Base-by-base conservation (phyloP, 2,113 vertebrate genomes). In the Semnornis frantzii region DNA sequence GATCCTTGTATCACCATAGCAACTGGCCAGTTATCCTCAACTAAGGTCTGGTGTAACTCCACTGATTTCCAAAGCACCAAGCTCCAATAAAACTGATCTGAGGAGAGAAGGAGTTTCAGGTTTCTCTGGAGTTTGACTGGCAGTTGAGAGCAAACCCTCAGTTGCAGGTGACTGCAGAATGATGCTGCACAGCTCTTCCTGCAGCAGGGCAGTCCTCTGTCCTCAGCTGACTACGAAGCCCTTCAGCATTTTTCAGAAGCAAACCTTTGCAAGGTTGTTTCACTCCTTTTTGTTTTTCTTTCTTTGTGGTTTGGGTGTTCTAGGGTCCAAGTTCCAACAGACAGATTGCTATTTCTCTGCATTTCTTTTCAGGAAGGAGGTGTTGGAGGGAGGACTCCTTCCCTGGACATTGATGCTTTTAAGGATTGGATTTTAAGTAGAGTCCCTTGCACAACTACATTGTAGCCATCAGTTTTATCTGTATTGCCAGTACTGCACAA, bases 41-140 rank as follows among this genome's bases (percentile, higher is more conserved):
- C 25, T 28, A 10, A 28, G 31, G 17, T 0, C 70, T 74, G 52
- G 33, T 62, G 24, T 18, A 15, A 25, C 44, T 78, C 6, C 50
- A 5, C 57, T 64, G 78, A 3, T n/a, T 74, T 42, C 44, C 80
- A 25, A 72, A 13, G 72, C 17, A 55, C 31, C 82, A 64, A 66
- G 33, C 73, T 94, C 83, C 76, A 30, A 2, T 37, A 2, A 39
- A 59, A 9, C 64, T 15, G 19, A 5, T 44, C 57, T 50, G 81
- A 39, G 57, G 21, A 69, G 39, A 44, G 62, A 17, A 16, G 1
- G 5, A n/a, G 63, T 3, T 57, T 59, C n/a, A 2, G 1, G 0
- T 91, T 69, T 63, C 63, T 72, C 52, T 62, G 59, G 15, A 17
- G 7, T 34, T 19, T 30, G 65, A 21, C 6, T 3, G 3, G 3